These are phyloP conservation scores for Pedetes capensis DNA, from an alignment of 2,113 vertebrate species.

Conservation along the genomic window DNA sequence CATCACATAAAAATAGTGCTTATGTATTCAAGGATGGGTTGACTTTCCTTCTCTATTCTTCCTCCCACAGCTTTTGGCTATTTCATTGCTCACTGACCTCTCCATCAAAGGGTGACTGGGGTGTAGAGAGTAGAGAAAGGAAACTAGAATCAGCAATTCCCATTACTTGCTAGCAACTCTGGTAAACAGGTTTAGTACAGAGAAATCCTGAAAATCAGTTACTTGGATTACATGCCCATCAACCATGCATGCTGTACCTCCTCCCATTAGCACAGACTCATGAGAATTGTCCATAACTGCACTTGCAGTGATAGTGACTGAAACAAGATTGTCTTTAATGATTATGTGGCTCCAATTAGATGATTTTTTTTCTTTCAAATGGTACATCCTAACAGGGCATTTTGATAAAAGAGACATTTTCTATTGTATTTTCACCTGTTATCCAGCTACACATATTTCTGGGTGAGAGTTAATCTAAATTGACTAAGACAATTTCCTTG, in stretches of 20 bases:
- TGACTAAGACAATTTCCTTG: neutral
- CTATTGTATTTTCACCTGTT: neutral
- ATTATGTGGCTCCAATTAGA: slow-evolving; percentile 9
- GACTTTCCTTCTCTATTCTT: slow-evolving; percentile 34
- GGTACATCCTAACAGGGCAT: neutral
- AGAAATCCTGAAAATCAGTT: slow-evolving; percentile 54
- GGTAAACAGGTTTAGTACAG: slow-evolving; percentile 47
- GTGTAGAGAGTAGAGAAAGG: slow-evolving; percentile 51
- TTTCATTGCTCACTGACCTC: neutral
- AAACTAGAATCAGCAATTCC: slow-evolving; percentile 38
- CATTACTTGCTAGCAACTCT: slow-evolving; percentile 45
- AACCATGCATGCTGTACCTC: neutral
- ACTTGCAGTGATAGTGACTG: slow-evolving; percentile 47
- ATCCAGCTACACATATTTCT: neutral
- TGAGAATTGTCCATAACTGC: slow-evolving; percentile 51
- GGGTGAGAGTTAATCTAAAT: neutral
- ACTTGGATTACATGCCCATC: slow-evolving; percentile 40
- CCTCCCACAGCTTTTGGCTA: slow-evolving; percentile 40
- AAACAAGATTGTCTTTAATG: neutral
- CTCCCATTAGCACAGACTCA: slow-evolving; percentile 25
- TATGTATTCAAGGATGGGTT: neutral
- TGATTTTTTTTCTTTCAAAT: slow-evolving; percentile 31
- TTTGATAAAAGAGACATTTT: slow-evolving; percentile 27
- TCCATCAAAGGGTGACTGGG: neutral
- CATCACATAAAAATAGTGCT: neutral